These are phyloP conservation scores for Spinus olivaceus DNA, from an alignment of 2,797 vertebrate species.

Conservation along the genomic window DNA sequence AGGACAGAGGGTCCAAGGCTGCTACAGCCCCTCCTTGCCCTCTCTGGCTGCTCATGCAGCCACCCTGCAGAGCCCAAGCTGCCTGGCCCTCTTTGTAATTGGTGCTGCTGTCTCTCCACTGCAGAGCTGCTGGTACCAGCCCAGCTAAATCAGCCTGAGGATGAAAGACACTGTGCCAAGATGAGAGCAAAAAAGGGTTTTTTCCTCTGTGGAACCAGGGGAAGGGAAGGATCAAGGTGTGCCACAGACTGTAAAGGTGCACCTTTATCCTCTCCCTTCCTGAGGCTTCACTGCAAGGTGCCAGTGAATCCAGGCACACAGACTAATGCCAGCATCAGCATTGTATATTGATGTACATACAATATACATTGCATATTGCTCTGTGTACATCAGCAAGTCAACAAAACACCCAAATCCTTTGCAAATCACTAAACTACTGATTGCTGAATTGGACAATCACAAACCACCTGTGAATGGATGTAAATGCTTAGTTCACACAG, in stretches of 20 bases:
- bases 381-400: neutral
- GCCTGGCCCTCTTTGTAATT: neutral
- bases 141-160: neutral
- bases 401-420: neutral
- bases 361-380: neutral
- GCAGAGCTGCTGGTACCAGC: neutral
- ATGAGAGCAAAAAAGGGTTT: neutral
- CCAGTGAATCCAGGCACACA: neutral
- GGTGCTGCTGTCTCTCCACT: neutral
- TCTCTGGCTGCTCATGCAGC: neutral
- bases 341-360: neutral
- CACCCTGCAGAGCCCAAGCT: neutral
- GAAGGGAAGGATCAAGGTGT: neutral
- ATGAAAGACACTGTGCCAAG: neutral
- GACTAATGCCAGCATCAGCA: neutral
- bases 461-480: neutral
- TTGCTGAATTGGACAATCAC: constrained; percentile 30
- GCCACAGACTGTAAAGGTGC: neutral
- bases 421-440: neutral
- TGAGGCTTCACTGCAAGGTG: neutral
- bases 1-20: neutral
- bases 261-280: neutral
- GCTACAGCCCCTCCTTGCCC: neutral
- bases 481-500: neutral
- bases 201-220: neutral